phyloP scores from a whole-genome alignment of 2,113 vertebrate genomes.

The Callipepla californica region DNA sequence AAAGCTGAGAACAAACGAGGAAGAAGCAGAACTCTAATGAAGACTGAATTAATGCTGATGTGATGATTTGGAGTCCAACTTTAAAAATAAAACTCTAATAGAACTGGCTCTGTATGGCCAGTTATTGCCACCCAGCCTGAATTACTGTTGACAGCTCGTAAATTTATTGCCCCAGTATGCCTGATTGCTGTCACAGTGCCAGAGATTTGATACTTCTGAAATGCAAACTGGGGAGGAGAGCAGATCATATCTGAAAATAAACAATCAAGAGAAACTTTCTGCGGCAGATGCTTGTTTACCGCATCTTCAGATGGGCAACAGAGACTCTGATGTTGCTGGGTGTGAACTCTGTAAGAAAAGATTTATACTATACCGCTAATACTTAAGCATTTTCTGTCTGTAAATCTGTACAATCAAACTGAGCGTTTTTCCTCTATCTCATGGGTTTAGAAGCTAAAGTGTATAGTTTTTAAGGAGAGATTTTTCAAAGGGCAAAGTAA shows the following conservation, averaged over 20 bases:
- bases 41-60: neutral
- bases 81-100: conserved; percentile 4
- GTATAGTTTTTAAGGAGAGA: neutral
- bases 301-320: neutral
- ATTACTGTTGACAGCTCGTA: neutral
- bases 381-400: neutral
- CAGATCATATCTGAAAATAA: conserved; percentile 38
- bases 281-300: neutral
- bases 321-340: neutral
- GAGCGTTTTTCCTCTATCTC: neutral
- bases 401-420: neutral
- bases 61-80: neutral
- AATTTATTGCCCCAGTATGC: neutral
- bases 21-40: conserved; percentile 16
- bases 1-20: neutral
- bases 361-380: neutral
- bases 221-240: neutral
- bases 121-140: neutral
- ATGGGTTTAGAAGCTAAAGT: neutral
- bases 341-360: neutral
- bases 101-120: neutral
- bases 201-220: conserved; percentile 21
- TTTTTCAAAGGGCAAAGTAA: neutral
- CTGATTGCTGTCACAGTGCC: conserved; percentile 20
- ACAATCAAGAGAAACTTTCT: neutral